Base-by-base conservation (phyloP, 2,797 vertebrate genomes). In the Amblyraja radiata region DNA sequence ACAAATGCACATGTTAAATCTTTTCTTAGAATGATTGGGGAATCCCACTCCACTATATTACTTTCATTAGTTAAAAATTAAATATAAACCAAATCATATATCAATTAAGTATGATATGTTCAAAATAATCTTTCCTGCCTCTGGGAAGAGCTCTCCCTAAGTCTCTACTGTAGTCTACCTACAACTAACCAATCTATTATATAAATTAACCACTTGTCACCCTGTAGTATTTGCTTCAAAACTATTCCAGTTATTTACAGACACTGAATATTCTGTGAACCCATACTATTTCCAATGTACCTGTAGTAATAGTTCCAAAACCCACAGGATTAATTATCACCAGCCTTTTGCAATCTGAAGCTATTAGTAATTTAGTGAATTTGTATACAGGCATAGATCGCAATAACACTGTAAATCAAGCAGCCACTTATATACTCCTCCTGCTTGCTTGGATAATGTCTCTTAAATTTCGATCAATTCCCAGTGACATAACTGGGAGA, bases 91-190 rank as follows among this genome's bases (percentile, higher is more conserved):
- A 93, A 94, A 94, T 61, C 81, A 88, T 93, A 6, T 93, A 94
- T 93, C 95, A 39, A 74, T 91, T 91, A 28, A 93, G 94, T 94
- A 94, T 94, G 10, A 95, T 94, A 71, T 93, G 94, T 94, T 94
- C 83, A 54, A 94, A 93, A 63, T 94, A 54, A 93, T 93, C 36
- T 68, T 84, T 93, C 93, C 90, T 32, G 25, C 78, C 93, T 93
- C 93, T 84, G 94, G 94, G 93, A 93, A 94, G 94, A 94, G 79
- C 90, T 93, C 94, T 94, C 93, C 93, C 93, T 93, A 74, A 92
- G 25, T 80, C 76, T 91, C 93, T 91, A 58, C 93, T 93, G 93
- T 93, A 92, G 93, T 90, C 76, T 54, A 93, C 73, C 68, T 88
- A 58, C 86, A 88, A 90, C 73, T 36, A 77, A 10, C 39, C 39